These are phyloP conservation scores for Lamprologus sp. DNA, from an alignment of 2,113 vertebrate genomes.

Conservation along the genomic window DNA sequence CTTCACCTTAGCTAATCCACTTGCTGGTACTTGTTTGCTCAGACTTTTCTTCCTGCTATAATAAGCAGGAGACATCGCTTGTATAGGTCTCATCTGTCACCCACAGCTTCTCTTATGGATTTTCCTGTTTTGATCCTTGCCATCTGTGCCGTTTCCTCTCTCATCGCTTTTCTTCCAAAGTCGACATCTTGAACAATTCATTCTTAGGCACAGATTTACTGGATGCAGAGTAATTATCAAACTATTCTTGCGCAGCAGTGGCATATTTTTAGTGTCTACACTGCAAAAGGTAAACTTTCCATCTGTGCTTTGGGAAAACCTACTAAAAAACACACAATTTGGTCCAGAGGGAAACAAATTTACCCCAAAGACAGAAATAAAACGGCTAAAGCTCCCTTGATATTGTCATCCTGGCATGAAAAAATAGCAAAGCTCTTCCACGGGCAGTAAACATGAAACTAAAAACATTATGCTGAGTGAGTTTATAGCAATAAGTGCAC, in stretches of 20 bases:
- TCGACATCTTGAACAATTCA: slow-evolving; percentile 34
- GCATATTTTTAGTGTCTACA: background rate
- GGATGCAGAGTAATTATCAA: background rate
- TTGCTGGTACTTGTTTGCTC: slow-evolving; percentile 55
- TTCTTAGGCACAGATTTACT: slow-evolving; percentile 5
- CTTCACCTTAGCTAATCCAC: slow-evolving; percentile 32
- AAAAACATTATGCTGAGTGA: background rate
- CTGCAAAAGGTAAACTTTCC: background rate
- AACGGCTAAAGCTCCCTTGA: background rate
- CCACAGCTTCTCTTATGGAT: slow-evolving; percentile 54
- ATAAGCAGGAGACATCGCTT: slow-evolving; percentile 34
- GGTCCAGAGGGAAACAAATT: background rate
- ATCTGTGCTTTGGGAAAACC: background rate
- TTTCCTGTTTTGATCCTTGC: slow-evolving; percentile 58
- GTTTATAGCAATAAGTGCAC: background rate
- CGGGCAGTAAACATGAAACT: background rate
- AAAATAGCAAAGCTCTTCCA: background rate
- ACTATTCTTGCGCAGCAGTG: background rate
- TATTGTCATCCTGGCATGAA: background rate
- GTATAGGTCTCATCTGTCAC: slow-evolving; percentile 57
- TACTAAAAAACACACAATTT: background rate
- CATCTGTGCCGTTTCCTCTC: slow-evolving; percentile 53
- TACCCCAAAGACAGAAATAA: background rate
- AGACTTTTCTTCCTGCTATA: slow-evolving; percentile 26
- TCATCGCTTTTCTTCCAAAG: slow-evolving; percentile 16